Base-by-base conservation (phyloP, 2,888 invertebrate genomes). In the Sabatieria punctata region DNA sequence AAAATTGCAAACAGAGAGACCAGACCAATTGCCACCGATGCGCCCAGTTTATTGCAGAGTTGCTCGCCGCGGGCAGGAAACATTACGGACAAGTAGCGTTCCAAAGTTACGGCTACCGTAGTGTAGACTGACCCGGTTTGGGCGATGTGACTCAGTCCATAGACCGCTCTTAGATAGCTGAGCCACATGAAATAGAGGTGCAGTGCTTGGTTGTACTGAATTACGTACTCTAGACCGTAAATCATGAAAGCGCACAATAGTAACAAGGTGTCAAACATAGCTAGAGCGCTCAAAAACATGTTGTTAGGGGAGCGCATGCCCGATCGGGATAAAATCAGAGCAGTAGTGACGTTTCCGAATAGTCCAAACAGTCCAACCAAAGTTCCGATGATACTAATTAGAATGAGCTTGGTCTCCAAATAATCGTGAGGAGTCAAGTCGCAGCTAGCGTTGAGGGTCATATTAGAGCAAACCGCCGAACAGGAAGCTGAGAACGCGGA, bases 61-160 rank as follows among this genome's bases (percentile, higher is more conserved):
- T n/a, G n/a, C 21, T 42, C 27, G 8, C 37, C 25, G 21, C 22
- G 37, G 3, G 22, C 19, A 23, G 38, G 35, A 19, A 36, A 13
- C n/a, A 47, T 21, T 4, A 45, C 43, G 42, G 42, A 36, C 23
- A 47, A 8, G n/a, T 24, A 47, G 6, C 47, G 47, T 35, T 47
- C 47, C 4, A 45, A 18, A 13, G 47, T 47, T 4, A 36, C 47
- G 11, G 47, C 35, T 6, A 47, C 38, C 8, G 47, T n/a, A n/a
- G n/a, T n/a, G n/a, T n/a, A n/a, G n/a, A n/a, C n/a, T n/a, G n/a
- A n/a, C n/a, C n/a, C n/a, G 15, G 36, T 43, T 30, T 47, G 47
- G 38, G 36, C 30, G 19, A 43, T 30, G 27, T 47, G 47, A 45
- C 47, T 47, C 19, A 42, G n/a, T 6, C 27, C 26, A 25, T 27